phyloP scores from a whole-genome alignment of 2,113 vertebrate genomes.

The Sisor rabdophorus region DNA sequence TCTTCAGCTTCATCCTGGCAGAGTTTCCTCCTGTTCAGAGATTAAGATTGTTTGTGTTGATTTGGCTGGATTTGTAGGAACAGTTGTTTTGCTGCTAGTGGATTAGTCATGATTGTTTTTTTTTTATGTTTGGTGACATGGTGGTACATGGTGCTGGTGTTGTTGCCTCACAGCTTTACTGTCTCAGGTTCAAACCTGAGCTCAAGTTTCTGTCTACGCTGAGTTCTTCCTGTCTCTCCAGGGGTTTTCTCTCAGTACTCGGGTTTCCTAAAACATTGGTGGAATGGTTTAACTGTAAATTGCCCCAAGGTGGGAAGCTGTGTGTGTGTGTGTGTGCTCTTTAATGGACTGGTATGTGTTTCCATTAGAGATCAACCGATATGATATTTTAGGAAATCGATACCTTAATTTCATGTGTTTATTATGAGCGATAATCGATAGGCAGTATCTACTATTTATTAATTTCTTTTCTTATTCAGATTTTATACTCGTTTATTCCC shows the following conservation, averaged over 20 bases:
- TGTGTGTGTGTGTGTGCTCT: background rate
- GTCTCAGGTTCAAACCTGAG: background rate
- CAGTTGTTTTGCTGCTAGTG: background rate
- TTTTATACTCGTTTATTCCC: too few species aligned
- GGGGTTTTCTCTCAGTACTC: background rate
- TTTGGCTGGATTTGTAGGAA: background rate
- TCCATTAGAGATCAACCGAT: background rate
- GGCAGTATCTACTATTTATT: too few species aligned
- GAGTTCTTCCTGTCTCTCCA: background rate
- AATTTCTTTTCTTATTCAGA: too few species aligned
- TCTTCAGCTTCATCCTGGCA: too few species aligned
- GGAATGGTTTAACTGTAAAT: background rate
- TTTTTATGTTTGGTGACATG: background rate
- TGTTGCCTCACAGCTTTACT: background rate
- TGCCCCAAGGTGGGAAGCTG: background rate
- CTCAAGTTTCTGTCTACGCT: background rate
- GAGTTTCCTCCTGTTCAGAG: too few species aligned
- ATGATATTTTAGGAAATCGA: too few species aligned
- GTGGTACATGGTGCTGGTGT: background rate
- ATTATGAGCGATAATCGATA: too few species aligned
- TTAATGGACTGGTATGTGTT: background rate
- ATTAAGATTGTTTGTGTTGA: too few species aligned
- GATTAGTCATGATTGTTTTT: background rate
- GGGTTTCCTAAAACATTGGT: background rate
- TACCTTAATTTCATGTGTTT: too few species aligned